Base-by-base conservation (phyloP, 2,797 vertebrate genomes). In the Erpetoichthys calabaricus region DNA sequence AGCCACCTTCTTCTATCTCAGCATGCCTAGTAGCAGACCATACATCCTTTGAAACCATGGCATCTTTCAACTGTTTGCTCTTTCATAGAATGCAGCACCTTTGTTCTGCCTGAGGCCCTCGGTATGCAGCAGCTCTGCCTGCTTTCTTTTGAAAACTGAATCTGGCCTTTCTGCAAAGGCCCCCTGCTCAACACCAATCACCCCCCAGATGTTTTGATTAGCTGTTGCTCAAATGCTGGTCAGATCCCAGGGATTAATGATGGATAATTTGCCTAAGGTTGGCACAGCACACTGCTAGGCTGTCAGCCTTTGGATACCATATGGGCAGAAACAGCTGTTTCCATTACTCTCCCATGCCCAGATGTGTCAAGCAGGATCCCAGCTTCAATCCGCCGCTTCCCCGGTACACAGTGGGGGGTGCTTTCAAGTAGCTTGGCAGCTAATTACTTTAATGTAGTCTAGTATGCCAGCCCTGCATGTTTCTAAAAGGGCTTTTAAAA, bases 261-360 rank as follows among this genome's bases (percentile, higher is more conserved):
- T 80, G 86, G 94, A 91, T 97, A 96, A 99, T 99, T 95, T 99
- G 94, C 94, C 92, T 77, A 85, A 89, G 91, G 91, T 96, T 91
- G 93, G 92, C 87, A 83, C 83, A 74, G 80, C 81, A 74, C 82
- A 82, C 84, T 67, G 73, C 74, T 79, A 72, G 80, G 81, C 86
- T 88, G 89, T 89, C 94, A 97, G 91, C 85, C 90, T 93, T 91
- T 75, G 72, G 72, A 84, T 85, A 91, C 94, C 94, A 98, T 97
- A 94, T 99, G 94, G 94, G 87, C 85, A 77, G 86, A 94, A 96
- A 91, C 95, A 99, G 95, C 94, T 99, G 95, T 97, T 97, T 97
- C 90, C 94, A 98, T 97, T 96, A 95, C 93, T 97, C 92, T 94
- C 90, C 86, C 76, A 85, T 92, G 94, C 94, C 95, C 95, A 99